Evolutionary conservation across 2,888 invertebrate species (phyloP).

Genomic region (Cephus runcator): DNA sequence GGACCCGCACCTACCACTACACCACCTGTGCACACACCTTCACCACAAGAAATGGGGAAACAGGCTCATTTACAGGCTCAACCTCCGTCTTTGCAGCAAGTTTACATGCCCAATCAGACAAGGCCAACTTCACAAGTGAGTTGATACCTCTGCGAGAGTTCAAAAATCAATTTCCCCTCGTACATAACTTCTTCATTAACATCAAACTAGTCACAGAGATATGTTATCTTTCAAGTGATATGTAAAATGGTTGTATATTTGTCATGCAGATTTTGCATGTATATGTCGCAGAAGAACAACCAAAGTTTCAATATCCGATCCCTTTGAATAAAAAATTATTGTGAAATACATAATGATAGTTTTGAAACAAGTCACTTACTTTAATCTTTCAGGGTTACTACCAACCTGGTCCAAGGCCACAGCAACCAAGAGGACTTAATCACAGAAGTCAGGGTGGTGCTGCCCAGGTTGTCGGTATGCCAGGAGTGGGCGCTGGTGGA

Average conservation of each 20-base stretch:
- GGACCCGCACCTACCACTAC: conserved; percentile 56
- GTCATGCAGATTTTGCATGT: background rate
- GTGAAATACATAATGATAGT: background rate
- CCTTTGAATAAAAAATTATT: too few relatives aligned
- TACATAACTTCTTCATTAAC: background rate
- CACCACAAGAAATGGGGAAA: conserved; percentile 61
- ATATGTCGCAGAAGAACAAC: background rate
- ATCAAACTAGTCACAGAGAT: background rate
- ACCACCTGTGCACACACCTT: conserved; percentile 54
- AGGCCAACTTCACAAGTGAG: conserved; percentile 51
- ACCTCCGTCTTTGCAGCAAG: conserved; percentile 45
- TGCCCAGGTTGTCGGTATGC: conserved; percentile 51
- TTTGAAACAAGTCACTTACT: background rate
- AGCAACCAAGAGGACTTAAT: conserved; percentile 50
- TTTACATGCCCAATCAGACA: conserved; percentile 49
- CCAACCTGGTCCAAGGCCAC: conserved; percentile 48
- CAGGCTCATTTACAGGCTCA: conserved; percentile 57
- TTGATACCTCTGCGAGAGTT: background rate
- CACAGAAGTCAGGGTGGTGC: conserved; percentile 55
- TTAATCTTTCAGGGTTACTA: conserved; percentile 43
- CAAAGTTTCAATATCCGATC: background rate
- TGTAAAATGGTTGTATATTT: background rate
- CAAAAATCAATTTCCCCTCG: background rate
- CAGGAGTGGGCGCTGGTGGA: conserved; percentile 48
- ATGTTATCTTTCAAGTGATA: background rate